Percentiles rank a stretch among this genome's conserved stretches.
Evolutionary conservation across 2,797 vertebrate genomes (phyloP).

Genomic region (Nannoperca australis): DNA sequence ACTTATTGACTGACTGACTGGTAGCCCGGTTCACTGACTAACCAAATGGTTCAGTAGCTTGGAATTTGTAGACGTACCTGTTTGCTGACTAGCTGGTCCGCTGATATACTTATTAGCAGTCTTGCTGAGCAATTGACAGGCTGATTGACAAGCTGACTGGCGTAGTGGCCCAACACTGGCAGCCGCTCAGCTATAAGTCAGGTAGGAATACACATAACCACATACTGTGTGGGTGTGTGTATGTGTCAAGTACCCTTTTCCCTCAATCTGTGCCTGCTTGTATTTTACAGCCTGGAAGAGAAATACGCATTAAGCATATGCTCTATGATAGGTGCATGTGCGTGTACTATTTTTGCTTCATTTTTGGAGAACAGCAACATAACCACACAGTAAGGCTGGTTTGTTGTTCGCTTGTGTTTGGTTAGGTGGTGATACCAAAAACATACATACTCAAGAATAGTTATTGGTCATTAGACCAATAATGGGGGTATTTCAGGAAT

Average conservation of each 20-base stretch:
- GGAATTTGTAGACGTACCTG: constrained; percentile 8
- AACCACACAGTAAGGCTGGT: neutral
- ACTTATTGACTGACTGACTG: constrained; percentile 9
- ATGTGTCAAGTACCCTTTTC: constrained; percentile 2
- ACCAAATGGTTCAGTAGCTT: neutral
- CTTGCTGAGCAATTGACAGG: constrained; percentile 2
- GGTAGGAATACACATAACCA: constrained; percentile 12
- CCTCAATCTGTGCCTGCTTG: constrained; percentile 11
- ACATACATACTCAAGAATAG: neutral
- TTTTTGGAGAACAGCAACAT: neutral
- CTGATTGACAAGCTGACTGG: constrained; percentile 14
- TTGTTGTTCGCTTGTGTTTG: neutral
- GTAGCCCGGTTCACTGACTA: neutral
- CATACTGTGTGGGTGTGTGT: constrained; percentile 3
- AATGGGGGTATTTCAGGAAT: neutral
- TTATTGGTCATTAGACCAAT: too few relatives aligned
- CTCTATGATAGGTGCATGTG: constrained; percentile 9
- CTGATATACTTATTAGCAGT: constrained; percentile 4
- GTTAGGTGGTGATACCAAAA: neutral
- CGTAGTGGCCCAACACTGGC: constrained; percentile 22
- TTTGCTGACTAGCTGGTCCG: constrained; percentile 10
- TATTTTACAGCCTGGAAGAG: constrained; percentile 1
- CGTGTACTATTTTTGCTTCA: neutral
- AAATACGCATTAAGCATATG: constrained; percentile 1
- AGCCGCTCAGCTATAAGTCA: constrained; percentile 17